Evolutionary conservation across 2,113 vertebrate genomes (phyloP), one percentile per base, ranked within the genome.

Genomic region (Antechinus flavipes): DNA sequence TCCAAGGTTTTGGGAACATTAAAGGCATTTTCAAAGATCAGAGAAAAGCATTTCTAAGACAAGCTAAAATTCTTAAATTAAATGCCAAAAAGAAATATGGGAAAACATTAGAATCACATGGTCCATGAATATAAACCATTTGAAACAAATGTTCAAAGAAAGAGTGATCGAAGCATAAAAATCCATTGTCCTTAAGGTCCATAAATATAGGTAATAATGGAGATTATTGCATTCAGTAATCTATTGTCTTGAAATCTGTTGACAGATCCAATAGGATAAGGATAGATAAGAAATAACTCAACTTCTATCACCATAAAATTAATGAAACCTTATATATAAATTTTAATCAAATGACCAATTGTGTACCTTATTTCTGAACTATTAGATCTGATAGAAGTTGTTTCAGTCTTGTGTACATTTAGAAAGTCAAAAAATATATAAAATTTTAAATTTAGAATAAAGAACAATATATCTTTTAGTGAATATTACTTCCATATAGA

Each of bases 101-200:
- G 68, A 84, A 84, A 84, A n/a, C 68, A 84, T 84, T 42, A 84
- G 19, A 84, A 19, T 84, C 68, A 84, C 68, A 84, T 84, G 68
- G 68, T 19, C 68, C 68, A 84, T 84, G 68, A 84, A 84, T 84
- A 84, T 84, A 84, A 84, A 84, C 68, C 68, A 84, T 84, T n/a
- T 84, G 68, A 84, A 84, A 84, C n/a, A 84, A 42, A 84, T 84
- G 68, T 84, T 84, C n/a, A 23, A 84, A 84, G n/a, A 0, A 84
- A 84, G 68, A 84, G 19, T 84, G 68, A 42, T 42, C 42, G 68
- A 16, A 84, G n/a, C 5, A 84, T 84, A 19, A 84, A 84, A 84
- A 42, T 42, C 68, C 68, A 84, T 84, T 84, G 68, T 84, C 35
- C 35, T 84, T 42, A 42, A 47, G 68, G 2, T n/a, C 19, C 19